A percentile compares a stretch with the other conserved stretches of the same genome.
Conservation (phyloP, 2,797 vertebrate genomes). For the Enteromius fasciolatus region DNA sequence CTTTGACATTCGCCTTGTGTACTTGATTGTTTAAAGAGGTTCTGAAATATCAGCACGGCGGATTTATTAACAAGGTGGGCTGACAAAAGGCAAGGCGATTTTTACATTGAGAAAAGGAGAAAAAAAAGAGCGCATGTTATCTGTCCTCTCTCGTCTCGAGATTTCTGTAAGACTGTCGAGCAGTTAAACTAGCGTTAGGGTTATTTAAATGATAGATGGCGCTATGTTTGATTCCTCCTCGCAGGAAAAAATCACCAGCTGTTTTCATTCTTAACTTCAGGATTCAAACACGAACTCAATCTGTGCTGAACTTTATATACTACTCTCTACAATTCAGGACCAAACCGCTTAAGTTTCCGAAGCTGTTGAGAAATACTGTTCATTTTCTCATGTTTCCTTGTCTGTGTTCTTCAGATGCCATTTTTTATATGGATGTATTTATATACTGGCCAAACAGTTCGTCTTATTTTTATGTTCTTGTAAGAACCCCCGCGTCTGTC, state of each 20-base stretch:
- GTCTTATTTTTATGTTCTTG: slow-evolving; percentile 77
- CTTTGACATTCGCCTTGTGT: slow-evolving; percentile 78
- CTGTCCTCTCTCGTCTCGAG: slow-evolving; percentile 92
- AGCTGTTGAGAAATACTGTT: slow-evolving; percentile 87
- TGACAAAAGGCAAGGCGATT: slow-evolving; percentile 77
- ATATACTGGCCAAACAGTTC: slow-evolving; percentile 98
- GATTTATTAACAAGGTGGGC: slow-evolving; percentile 93
- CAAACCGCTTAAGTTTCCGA: slow-evolving; percentile 92
- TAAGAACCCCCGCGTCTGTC: slow-evolving; percentile 84
- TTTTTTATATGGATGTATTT: slow-evolving; percentile 99
- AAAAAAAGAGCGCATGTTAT: slow-evolving; percentile 87
- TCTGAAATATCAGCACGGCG: slow-evolving; percentile 86
- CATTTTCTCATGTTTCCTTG: slow-evolving; percentile 87
- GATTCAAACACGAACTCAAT: slow-evolving; percentile 98
- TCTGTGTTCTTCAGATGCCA: slow-evolving; percentile 97
- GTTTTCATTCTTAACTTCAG: slow-evolving; percentile 97
- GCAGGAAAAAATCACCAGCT: slow-evolving; percentile 94
- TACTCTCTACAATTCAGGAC: slow-evolving; percentile 91
- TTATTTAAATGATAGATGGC: slow-evolving; percentile 95
- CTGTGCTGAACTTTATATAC: slow-evolving; percentile 95
- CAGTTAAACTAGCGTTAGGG: slow-evolving; percentile 96
- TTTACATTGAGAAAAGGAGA: slow-evolving; percentile 65
- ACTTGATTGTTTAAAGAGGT: slow-evolving; percentile 81
- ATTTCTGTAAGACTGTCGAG: slow-evolving; percentile 94
- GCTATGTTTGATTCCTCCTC: slow-evolving; percentile 92